Percentiles rank a stretch among this genome's conserved stretches.
Evolutionary conservation across 2,113 vertebrate genomes (phyloP).

Genomic region (Tonatia bakeri): DNA sequence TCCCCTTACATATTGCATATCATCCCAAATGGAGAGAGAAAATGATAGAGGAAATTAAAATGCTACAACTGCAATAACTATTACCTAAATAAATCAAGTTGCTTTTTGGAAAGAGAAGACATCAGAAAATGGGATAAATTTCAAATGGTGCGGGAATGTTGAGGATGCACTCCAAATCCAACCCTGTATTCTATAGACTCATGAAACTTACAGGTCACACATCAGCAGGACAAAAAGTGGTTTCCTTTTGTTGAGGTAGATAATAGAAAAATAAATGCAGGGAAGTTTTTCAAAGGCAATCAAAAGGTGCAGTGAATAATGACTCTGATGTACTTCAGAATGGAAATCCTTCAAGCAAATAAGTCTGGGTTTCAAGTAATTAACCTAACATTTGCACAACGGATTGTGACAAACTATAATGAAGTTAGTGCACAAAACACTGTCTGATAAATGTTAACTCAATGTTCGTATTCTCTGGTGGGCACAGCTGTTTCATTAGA

Average conservation of each 20-base stretch:
- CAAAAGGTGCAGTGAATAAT: slow-evolving; percentile 41
- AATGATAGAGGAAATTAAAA: slow-evolving; percentile 43
- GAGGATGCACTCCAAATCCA: background rate
- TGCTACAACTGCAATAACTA: background rate
- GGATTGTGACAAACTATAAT: slow-evolving; percentile 31
- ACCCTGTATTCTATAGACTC: background rate
- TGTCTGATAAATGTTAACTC: slow-evolving; percentile 40
- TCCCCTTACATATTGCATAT: background rate
- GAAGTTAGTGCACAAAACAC: slow-evolving; percentile 37
- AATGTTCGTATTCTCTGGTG: background rate
- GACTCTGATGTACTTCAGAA: slow-evolving; percentile 46
- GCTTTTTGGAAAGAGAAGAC: slow-evolving; percentile 2
- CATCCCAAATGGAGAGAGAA: slow-evolving; percentile 10
- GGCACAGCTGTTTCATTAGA: background rate
- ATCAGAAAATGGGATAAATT: background rate
- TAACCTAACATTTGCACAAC: slow-evolving; percentile 53
- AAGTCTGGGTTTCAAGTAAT: slow-evolving; percentile 41
- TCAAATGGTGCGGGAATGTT: background rate
- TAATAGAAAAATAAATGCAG: slow-evolving; percentile 36
- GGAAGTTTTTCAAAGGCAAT: slow-evolving; percentile 39
- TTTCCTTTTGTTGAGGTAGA: slow-evolving; percentile 26
- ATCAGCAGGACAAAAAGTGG: background rate
- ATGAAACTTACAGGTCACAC: background rate
- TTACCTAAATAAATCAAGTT: slow-evolving; percentile 33
- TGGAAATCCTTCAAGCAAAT: slow-evolving; percentile 38